Evolutionary conservation across 1,140 invertebrate genomes (phyloP), one percentile per base, ranked within the genome.

Genomic region (Procambarus virginalis): DNA sequence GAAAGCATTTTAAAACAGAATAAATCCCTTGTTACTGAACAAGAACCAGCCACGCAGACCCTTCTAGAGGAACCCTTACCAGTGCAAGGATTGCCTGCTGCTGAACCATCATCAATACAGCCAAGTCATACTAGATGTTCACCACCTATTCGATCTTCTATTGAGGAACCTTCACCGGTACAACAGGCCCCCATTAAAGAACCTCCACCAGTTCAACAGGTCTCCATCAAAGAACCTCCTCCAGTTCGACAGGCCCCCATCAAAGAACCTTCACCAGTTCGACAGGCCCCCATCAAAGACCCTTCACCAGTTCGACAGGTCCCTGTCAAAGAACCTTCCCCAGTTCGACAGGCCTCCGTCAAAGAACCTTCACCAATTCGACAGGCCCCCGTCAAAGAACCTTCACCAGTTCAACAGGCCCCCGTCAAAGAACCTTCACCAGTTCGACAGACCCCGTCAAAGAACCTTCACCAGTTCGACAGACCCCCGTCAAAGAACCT

Each of bases 51-150:
- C n/a, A 6, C 22, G 20, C n/a, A 22, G 20, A 17, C 60, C 5
- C 77, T 60, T 46, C 4, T 87, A 9, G 79, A 48, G 46, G 76
- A 87, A 22, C 79, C 77, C 17, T 88, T 79, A n/a, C 86, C 86
- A 6, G 22, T 55, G 8, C 9, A 45, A 55, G 45, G 82, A 46
- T 17, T 48, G 73, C 17, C 64, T 46, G 20, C 45, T 12, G 51
- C 34, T 8, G 46, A 82, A n/a, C 78, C 17, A 17, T 77, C 81
- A 83, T 68, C 86, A 46, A 22, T 4, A 12, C 22, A 83, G 8
- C 77, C 5, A 73, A 79, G 45, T 58, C 22, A 51, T 81, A 3
- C 4, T 78, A 2, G 78, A 77, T 4, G 80, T 49, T 68, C 81
- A 46, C 78, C 73, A 68, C 73, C 87, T 9, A 20, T 64, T 22